Evolutionary conservation across 2,113 vertebrate genomes (phyloP), one percentile per base, ranked within the genome.

Genomic region (Paralichthys olivaceus): DNA sequence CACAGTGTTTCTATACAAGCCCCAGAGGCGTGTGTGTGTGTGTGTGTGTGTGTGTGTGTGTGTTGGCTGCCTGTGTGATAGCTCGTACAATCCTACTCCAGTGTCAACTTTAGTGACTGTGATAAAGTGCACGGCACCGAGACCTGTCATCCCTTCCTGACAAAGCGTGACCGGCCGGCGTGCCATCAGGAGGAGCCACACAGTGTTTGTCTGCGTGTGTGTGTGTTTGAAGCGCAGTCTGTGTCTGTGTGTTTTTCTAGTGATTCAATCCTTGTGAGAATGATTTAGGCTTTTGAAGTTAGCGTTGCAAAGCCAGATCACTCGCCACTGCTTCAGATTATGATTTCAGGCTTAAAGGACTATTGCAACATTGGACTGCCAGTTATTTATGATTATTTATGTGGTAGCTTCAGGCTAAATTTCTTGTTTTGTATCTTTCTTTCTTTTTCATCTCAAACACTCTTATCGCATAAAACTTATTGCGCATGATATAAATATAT

Each of bases 111-210:
- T 56, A 73, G 74, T 72, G 79, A 79, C 62, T 83, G 43, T 80
- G 77, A 87, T 88, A 80, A 86, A 86, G 63, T 89, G 54, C 69
- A 65, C 62, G 81, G 83, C 83, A 67, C 49, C 66, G 69, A 47
- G 77, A 66, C 54, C 66, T 86, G 83, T 84, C 81, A 84, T 84
- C 77, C 58, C 20, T 25, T 81, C 54, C 61, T 79, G 77, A 79
- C 79, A 80, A 66, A 72, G 67, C 45, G 11, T 86, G 79, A 77
- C 83, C 83, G 66, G 77, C 63, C 72, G 77, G 62, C 51, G 14
- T 56, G 78, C 43, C 17, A 15, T 66, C 69, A 82, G 64, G 49
- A 37, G 61, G 26, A 77, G 49, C 29, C 26, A 49, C 57, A 32
- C 54, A 62, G 34, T 15, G 13, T 43, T 3, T n/a, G n/a, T 49